These are phyloP conservation scores for Parnassius apollo DNA, from an alignment of 2,888 invertebrate species.

Conservation along the genomic window DNA sequence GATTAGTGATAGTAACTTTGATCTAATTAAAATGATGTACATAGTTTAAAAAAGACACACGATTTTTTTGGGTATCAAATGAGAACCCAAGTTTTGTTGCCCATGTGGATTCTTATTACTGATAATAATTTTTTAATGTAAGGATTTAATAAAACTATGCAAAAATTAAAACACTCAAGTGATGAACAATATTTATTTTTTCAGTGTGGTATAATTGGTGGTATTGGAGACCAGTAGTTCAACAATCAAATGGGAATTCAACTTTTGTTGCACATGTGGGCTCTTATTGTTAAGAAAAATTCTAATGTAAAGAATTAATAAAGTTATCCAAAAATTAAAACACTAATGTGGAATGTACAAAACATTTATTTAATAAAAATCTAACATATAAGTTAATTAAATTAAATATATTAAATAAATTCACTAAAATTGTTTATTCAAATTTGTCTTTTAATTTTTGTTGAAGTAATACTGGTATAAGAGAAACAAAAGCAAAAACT, in stretches of 20 bases:
- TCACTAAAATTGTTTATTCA: constrained; percentile 80
- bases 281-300: constrained; percentile 83
- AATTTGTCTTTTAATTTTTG: constrained; percentile 89
- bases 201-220: constrained; percentile 92
- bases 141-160: too few species aligned
- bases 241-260: constrained; percentile 80
- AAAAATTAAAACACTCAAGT: too few species aligned
- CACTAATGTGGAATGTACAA: constrained; percentile 54
- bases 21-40: too few species aligned
- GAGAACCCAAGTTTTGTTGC: too few species aligned
- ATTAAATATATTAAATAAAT: constrained; percentile 47
- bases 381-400: constrained; percentile 27
- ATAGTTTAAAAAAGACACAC: too few species aligned
- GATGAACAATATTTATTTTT: constrained; percentile 48
- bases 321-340: constrained; percentile 8
- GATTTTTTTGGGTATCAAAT: too few species aligned
- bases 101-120: too few species aligned
- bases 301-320: background rate
- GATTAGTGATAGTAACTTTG: too few species aligned
- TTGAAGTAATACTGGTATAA: constrained; percentile 94
- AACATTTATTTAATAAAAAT: constrained; percentile 46
- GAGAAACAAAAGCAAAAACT: constrained; percentile 89
- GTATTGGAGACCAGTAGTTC: constrained; percentile 88
- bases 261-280: constrained; percentile 85
- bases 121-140: too few species aligned